Evolutionary conservation across 2,113 vertebrate genomes (phyloP).

Genomic region (Catharus bicknelli): DNA sequence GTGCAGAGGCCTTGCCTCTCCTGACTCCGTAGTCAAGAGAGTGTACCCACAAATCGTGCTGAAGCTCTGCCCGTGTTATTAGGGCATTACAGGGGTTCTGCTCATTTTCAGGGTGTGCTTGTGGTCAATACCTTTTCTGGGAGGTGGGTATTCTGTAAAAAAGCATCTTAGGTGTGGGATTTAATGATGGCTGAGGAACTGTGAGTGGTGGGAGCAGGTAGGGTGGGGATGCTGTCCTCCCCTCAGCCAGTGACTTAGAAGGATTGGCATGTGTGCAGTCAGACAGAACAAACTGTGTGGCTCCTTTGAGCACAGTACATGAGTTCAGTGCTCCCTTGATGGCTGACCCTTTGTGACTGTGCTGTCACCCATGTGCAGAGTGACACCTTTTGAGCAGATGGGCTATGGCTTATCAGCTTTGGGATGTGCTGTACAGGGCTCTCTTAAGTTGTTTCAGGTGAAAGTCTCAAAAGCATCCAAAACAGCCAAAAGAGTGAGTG

Average conservation of each 20-base stretch:
- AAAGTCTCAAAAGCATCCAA: background rate
- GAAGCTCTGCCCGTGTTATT: background rate
- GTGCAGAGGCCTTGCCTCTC: background rate
- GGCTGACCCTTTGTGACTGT: background rate
- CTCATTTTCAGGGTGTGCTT: conserved; percentile 12
- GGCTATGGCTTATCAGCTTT: background rate
- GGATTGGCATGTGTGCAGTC: background rate
- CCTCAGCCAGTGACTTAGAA: background rate
- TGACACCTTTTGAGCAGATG: background rate
- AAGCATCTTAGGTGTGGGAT: background rate
- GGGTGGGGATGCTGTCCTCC: background rate
- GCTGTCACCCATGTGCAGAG: background rate
- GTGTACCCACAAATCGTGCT: fast-evolving
- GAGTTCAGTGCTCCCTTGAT: background rate
- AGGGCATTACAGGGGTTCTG: background rate
- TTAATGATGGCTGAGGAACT: background rate
- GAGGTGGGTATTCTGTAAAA: background rate
- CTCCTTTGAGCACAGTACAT: background rate
- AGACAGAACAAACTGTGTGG: background rate
- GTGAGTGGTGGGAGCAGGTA: background rate
- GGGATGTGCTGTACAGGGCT: background rate
- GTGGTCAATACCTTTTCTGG: background rate
- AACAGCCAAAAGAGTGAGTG: background rate
- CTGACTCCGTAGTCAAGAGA: fast-evolving
- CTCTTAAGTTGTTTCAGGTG: background rate